Evolutionary conservation across 2,797 vertebrate genomes (phyloP).

Genomic region (Acridotheres tristis): DNA sequence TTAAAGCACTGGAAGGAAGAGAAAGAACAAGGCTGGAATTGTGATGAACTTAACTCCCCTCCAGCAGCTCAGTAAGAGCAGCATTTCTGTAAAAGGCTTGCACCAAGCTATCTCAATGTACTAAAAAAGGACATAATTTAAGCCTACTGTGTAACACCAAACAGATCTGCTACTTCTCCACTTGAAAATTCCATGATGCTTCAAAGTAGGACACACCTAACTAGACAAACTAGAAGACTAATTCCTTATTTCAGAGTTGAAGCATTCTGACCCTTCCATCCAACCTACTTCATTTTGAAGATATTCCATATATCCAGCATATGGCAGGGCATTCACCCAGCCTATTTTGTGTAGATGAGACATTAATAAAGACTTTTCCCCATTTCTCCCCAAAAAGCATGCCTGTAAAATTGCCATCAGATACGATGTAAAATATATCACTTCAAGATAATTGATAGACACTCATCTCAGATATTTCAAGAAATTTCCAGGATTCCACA

Average conservation of each 20-base stretch:
- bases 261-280: neutral
- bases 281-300: neutral
- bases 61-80: neutral
- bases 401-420: neutral
- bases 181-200: neutral
- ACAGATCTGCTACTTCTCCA: neutral
- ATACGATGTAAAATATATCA: neutral
- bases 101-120: neutral
- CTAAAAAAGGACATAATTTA: neutral
- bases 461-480: neutral
- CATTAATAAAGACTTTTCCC: neutral
- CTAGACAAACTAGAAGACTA: neutral
- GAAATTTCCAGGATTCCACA: neutral
- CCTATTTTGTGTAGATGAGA: neutral
- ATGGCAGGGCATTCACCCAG: neutral
- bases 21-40: neutral
- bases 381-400: neutral
- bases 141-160: neutral
- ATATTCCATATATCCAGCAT: neutral
- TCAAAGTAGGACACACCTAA: neutral
- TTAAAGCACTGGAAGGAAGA: neutral
- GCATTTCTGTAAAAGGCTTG: neutral
- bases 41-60: neutral
- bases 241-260: neutral
- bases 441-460: neutral